Percentiles rank a stretch among this genome's conserved stretches.
Evolutionary conservation across 2,113 vertebrate genomes (phyloP).

Genomic region (Haemorhous mexicanus): DNA sequence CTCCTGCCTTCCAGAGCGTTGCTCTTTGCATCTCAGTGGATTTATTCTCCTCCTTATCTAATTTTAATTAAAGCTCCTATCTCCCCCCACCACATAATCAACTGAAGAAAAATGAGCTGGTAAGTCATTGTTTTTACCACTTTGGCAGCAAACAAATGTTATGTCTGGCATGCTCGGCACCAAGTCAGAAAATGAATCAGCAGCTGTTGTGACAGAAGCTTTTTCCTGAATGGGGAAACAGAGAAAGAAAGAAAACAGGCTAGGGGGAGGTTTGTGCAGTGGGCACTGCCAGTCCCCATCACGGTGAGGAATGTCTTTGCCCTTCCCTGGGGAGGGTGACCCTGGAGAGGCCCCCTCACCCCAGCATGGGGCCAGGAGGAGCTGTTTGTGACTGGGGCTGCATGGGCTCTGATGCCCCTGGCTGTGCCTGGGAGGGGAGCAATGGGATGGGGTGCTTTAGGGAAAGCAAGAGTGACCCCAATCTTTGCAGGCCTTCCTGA

Average conservation of each 20-base stretch:
- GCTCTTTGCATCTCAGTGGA: not conserved
- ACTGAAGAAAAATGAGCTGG: conserved; percentile 58
- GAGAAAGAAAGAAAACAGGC: conserved; percentile 55
- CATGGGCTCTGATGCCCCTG: accelerated
- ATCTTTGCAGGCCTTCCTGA: not conserved
- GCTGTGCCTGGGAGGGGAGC: not conserved
- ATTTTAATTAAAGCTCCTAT: conserved; percentile 45
- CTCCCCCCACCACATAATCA: not conserved
- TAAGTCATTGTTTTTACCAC: conserved; percentile 65
- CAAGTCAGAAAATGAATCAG: conserved; percentile 70
- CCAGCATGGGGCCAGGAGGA: not conserved
- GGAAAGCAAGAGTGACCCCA: not conserved
- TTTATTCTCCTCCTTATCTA: conserved; percentile 32
- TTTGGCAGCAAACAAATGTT: conserved; percentile 66
- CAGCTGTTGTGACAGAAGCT: conserved; percentile 69
- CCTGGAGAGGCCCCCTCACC: accelerated
- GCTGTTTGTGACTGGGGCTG: not conserved
- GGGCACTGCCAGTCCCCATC: not conserved
- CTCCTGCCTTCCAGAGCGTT: not conserved
- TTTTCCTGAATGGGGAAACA: conserved; percentile 66
- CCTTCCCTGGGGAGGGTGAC: not conserved
- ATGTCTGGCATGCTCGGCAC: conserved; percentile 66
- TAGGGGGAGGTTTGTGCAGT: not conserved
- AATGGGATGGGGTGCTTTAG: not conserved
- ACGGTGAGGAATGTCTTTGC: not conserved